phyloP scores from a whole-genome alignment of 2,797 vertebrate species.

The Prionace glauca region DNA sequence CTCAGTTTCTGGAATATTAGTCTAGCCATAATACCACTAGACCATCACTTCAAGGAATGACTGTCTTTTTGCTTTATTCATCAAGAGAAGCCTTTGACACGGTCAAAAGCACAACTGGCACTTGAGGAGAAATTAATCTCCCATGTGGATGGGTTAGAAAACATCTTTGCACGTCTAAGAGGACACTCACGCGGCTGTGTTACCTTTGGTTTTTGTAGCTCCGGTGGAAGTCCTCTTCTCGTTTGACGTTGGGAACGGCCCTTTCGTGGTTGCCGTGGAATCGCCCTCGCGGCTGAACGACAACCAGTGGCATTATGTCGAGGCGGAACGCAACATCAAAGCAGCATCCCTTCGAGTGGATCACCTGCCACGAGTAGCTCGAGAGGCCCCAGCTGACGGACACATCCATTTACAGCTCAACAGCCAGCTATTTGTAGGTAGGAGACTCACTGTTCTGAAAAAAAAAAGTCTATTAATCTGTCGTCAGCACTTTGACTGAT shows the following conservation, averaged over 20 bases:
- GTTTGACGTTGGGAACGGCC: conserved; percentile 82
- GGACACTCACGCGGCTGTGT: not conserved
- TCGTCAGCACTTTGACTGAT: not conserved
- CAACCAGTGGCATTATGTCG: conserved; percentile 80
- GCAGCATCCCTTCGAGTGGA: conserved; percentile 83
- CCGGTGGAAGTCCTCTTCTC: conserved; percentile 74
- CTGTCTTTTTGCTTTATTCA: no score
- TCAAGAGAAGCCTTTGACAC: not conserved
- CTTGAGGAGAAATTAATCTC: not conserved
- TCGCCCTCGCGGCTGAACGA: conserved; percentile 68
- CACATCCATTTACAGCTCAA: conserved; percentile 78
- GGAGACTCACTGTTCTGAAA: conserved; percentile 41
- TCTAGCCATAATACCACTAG: no score
- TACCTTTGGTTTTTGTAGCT: conserved; percentile 55
- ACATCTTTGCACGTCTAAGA: not conserved
- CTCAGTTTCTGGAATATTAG: no score
- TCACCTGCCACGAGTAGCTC: conserved; percentile 70
- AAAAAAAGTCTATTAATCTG: not conserved
- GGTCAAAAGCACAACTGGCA: not conserved
- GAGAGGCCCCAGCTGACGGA: conserved; percentile 68
- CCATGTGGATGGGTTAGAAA: not conserved
- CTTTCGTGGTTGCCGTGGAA: conserved; percentile 60
- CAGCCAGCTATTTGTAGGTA: conserved; percentile 91
- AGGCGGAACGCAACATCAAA: conserved; percentile 78
- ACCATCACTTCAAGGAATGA: not conserved